Conservation (phyloP, 1,140 invertebrate genomes). For the Magallana ariakensis region DNA sequence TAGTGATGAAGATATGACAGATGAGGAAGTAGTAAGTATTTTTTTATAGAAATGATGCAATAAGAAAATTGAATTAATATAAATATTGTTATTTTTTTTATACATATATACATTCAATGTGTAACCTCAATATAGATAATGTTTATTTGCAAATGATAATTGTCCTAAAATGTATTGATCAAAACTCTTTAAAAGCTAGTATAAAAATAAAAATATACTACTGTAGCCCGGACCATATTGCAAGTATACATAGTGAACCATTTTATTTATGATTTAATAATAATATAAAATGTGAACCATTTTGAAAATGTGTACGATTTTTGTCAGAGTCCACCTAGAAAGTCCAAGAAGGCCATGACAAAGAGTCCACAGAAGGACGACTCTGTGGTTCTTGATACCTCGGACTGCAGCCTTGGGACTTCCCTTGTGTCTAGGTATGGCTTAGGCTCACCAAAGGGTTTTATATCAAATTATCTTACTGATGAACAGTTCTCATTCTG, state of each 20-base stretch:
- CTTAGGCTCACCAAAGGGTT: too few species aligned
- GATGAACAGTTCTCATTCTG: too few species aligned
- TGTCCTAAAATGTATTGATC: too few species aligned
- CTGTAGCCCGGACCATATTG: too few species aligned
- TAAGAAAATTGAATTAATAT: background rate
- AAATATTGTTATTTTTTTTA: background rate
- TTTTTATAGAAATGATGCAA: background rate
- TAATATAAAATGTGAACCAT: background rate
- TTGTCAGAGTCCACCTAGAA: background rate
- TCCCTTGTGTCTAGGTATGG: background rate
- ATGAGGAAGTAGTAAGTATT: constrained; percentile 21
- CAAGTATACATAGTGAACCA: background rate
- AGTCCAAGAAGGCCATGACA: background rate
- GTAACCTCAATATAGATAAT: too few species aligned
- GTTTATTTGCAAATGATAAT: too few species aligned
- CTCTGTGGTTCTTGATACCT: background rate
- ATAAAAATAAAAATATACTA: too few species aligned
- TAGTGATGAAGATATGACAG: constrained; percentile 41
- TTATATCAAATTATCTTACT: too few species aligned
- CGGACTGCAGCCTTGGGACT: background rate
- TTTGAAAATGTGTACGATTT: background rate
- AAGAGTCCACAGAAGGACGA: constrained; percentile 3
- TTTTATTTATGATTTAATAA: background rate
- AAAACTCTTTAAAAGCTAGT: too few species aligned
- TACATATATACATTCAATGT: background rate